Evolutionary conservation across 2,113 vertebrate genomes (phyloP).

Genomic region (Pachyramphus minor): DNA sequence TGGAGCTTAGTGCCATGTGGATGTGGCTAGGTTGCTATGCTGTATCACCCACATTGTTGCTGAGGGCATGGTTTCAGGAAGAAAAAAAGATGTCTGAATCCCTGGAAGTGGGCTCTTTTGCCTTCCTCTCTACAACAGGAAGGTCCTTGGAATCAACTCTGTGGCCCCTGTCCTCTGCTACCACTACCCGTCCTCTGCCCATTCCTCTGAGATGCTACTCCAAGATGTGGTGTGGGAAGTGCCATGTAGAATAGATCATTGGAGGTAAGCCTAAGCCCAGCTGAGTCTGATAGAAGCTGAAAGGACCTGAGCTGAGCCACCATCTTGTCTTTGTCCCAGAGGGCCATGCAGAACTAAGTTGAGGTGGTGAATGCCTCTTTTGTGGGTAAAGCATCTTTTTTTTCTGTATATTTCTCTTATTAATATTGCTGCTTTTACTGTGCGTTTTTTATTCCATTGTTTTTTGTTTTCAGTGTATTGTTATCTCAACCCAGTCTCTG

Average conservation of each 20-base stretch:
- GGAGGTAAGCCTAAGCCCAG: background rate
- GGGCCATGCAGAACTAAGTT: background rate
- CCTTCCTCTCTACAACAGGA: background rate
- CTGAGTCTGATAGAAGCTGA: background rate
- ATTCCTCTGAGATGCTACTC: background rate
- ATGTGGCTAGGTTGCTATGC: background rate
- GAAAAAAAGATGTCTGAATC: background rate
- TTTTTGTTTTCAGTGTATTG: background rate
- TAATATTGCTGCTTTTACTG: background rate
- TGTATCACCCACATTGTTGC: background rate
- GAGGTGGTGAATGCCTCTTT: background rate
- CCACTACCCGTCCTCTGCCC: background rate
- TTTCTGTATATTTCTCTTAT: background rate
- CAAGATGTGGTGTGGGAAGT: background rate
- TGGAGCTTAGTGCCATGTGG: background rate
- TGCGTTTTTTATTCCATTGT: background rate
- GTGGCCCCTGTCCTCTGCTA: background rate
- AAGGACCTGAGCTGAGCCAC: background rate
- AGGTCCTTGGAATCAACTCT: background rate
- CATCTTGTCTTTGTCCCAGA: background rate
- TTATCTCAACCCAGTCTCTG: background rate
- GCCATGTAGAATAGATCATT: background rate
- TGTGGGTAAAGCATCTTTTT: background rate
- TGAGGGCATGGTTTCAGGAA: background rate
- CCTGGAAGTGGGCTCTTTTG: background rate